A percentile compares a stretch with the other conserved stretches of the same genome.
Conservation (phyloP, 2,797 vertebrate genomes). For the Sphenodon punctatus region DNA sequence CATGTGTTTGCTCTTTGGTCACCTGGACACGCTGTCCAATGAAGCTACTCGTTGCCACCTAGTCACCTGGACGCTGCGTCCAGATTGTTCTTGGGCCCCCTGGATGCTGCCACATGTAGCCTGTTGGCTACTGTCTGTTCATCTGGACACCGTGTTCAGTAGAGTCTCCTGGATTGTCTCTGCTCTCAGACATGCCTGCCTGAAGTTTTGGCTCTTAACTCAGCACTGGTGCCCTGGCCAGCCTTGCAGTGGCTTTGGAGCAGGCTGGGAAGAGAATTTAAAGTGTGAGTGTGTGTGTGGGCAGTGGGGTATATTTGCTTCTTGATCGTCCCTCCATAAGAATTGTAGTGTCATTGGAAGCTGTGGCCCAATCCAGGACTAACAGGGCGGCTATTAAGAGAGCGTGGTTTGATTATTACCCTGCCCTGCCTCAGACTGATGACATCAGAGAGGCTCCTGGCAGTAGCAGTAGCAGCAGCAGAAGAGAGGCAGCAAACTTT, state of each 20-base stretch:
- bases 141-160: not conserved
- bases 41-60: not conserved
- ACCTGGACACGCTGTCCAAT: not conserved
- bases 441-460: not conserved
- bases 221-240: not conserved
- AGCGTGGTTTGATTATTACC: not conserved
- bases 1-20: not conserved
- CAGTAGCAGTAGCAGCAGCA: too few species aligned
- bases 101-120: fast-evolving
- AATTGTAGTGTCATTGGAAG: not conserved
- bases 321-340: not conserved
- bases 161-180: too few species aligned
- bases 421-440: not conserved
- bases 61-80: fast-evolving
- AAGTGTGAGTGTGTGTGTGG: too few species aligned
- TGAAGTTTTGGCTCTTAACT: not conserved
- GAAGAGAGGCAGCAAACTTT: too few species aligned
- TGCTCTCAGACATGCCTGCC: too few species aligned
- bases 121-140: not conserved
- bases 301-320: not conserved
- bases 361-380: not conserved
- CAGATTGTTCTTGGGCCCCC: fast-evolving
- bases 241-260: not conserved
- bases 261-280: not conserved
- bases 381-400: too few species aligned